These are phyloP conservation scores for Cremastobaeus sp. DNA, from an alignment of 2,888 invertebrate species.

Conservation along the genomic window DNA sequence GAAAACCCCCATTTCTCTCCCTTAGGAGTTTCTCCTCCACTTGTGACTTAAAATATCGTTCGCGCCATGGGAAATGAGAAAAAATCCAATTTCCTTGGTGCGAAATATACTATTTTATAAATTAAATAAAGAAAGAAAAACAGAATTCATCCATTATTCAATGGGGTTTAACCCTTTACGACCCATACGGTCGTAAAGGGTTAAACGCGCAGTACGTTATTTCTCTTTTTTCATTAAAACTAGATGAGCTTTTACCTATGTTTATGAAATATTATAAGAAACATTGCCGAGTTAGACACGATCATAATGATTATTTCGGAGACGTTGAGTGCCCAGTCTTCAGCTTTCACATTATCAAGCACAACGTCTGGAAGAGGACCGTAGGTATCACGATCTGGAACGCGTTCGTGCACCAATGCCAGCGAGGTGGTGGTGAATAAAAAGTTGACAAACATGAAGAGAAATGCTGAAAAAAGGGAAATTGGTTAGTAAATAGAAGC, in stretches of 20 bases:
- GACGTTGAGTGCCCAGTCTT: conserved; percentile 89
- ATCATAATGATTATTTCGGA: conserved; percentile 93
- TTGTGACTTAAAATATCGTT: too few relatives aligned
- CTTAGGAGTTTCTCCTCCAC: too few relatives aligned
- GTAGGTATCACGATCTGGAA: conserved; percentile 87
- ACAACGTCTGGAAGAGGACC: conserved; percentile 90
- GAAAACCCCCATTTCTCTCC: too few relatives aligned
- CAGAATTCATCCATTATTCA: too few relatives aligned
- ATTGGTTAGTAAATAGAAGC: too few relatives aligned
- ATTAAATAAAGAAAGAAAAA: too few relatives aligned
- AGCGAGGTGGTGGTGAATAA: conserved; percentile 85
- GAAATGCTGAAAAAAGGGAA: conserved; percentile 79
- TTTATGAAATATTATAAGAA: conserved; percentile 90
- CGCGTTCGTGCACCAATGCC: conserved; percentile 91
- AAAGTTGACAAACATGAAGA: conserved; percentile 83
- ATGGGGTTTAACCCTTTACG: too few relatives aligned
- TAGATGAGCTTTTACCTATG: conserved; percentile 82
- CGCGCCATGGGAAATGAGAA: too few relatives aligned
- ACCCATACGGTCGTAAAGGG: too few relatives aligned
- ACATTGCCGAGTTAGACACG: conserved; percentile 86
- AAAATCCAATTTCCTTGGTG: too few relatives aligned
- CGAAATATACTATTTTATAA: too few relatives aligned
- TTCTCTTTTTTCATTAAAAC: not conserved
- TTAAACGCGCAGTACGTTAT: not conserved
- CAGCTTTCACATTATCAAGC: conserved; percentile 86